A percentile compares a stretch with the other conserved stretches of the same genome.
phyloP scores from a whole-genome alignment of 1,140 invertebrate species.

The Periplaneta americana region DNA sequence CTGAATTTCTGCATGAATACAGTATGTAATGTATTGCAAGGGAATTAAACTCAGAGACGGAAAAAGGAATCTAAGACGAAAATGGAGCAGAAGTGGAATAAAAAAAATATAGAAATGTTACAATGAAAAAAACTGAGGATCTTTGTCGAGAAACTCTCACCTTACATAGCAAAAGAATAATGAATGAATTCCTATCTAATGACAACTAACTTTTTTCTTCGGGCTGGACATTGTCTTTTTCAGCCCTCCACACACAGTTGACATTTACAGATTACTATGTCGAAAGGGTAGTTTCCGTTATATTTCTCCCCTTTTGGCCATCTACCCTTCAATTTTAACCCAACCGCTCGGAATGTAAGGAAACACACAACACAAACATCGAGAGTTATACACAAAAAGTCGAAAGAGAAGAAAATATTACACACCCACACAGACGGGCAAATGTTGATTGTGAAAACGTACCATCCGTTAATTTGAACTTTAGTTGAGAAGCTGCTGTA shows the following conservation, averaged over 20 bases:
- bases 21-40: too few species aligned
- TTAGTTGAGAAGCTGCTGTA: background rate
- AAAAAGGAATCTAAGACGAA: too few species aligned
- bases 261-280: background rate
- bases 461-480: background rate
- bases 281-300: background rate
- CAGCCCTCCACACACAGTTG: background rate
- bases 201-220: background rate
- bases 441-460: background rate
- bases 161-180: too few species aligned
- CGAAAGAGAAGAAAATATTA: background rate
- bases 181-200: background rate
- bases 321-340: background rate
- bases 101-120: too few species aligned
- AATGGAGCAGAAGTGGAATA: too few species aligned
- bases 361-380: background rate
- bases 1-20: too few species aligned
- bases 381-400: background rate
- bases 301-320: background rate
- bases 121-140: too few species aligned
- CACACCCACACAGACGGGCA: background rate
- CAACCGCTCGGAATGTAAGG: too few species aligned
- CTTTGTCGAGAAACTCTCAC: too few species aligned
- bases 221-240: background rate
- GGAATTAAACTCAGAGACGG: too few species aligned